Evolutionary conservation across 2,797 vertebrate species (phyloP), one percentile per base, ranked within the genome.

Genomic region (Mormyrops attenuatus): DNA sequence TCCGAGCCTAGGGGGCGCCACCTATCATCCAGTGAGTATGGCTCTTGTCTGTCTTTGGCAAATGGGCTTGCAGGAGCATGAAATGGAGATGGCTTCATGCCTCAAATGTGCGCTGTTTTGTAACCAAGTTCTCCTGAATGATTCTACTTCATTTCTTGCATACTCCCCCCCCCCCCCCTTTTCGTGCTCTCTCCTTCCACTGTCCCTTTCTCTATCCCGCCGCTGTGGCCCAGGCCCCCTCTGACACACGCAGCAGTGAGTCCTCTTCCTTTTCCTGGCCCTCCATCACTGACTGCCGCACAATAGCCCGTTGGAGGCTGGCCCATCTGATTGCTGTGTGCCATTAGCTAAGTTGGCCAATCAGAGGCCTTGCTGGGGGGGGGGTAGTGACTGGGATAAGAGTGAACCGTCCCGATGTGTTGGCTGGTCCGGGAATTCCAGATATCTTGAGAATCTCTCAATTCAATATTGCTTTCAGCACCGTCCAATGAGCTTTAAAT

Each of bases 231-330:
- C 95, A 94, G 91, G 93, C 95, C 98, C 97, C 97, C 97, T 96
- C 95, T 97, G 95, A 96, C 96, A 96, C 94, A 90, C 96, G 94
- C 94, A 96, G 96, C 95, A 95, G 94, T 95, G 95, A 95, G 95
- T 96, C 92, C 96, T 95, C 97, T 98, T 98, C 97, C 97, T 94
- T 97, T 97, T 98, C 97, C 97, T 98, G 97, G 96, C 93, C 95
- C 93, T 13, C 95, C 93, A 95, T 93, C 93, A 95, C 95, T 94
- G 94, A 95, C 94, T 94, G 95, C 94, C 96, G 94, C 95, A 97
- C 95, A 96, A 95, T 94, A 95, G 96, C 92, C 91, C 55, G 90
- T 95, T 97, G 97, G 97, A 95, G 49, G 0, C 20, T 34, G 88
- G 96, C 97, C 97, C 96, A 96, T 97, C 96, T 96, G 96, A 96